Percentiles rank a stretch among this genome's conserved stretches.
These are phyloP conservation scores for Echinometra lucunter DNA, from an alignment of 53 echinoderm and acorn worm genomes.

Conservation along the genomic window DNA sequence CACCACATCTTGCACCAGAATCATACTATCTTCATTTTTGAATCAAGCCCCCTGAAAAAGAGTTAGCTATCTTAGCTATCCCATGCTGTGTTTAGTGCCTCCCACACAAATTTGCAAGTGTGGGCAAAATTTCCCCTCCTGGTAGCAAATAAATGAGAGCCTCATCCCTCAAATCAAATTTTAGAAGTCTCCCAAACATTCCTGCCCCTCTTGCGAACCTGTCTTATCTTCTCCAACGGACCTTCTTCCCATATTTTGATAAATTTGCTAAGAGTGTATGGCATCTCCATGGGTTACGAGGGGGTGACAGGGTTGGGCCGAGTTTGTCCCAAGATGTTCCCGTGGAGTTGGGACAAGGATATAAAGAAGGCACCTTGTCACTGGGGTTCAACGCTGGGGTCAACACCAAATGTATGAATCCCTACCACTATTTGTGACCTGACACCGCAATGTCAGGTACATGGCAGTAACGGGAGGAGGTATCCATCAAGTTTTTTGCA, in stretches of 20 bases:
- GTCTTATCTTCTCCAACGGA: constrained; percentile 3
- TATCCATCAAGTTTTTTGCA: constrained; percentile 38
- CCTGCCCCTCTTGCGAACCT: constrained; percentile 25
- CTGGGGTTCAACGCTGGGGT: constrained; percentile 25
- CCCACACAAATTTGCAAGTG: constrained; percentile 56
- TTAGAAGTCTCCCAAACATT: background rate
- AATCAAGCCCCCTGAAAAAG: background rate
- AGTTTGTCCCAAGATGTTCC: constrained; percentile 19
- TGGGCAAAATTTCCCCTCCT: constrained; percentile 43
- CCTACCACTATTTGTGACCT: constrained; percentile 21
- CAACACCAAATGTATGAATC: constrained; percentile 13
- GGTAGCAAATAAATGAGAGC: background rate
- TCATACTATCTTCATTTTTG: background rate
- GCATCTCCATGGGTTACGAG: constrained; percentile 50
- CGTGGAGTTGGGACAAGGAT: constrained; percentile 5
- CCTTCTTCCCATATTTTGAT: background rate
- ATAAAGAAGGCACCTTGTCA: background rate
- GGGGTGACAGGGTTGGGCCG: background rate
- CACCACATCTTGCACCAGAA: background rate
- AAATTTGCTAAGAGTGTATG: background rate
- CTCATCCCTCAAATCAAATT: constrained; percentile 51
- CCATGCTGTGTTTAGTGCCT: constrained; percentile 54
- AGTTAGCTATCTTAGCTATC: background rate
- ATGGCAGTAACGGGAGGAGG: background rate
- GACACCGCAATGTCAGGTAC: constrained; percentile 25